Percentiles rank a stretch among this genome's conserved stretches.
Evolutionary conservation across 1,140 invertebrate species (phyloP).

Genomic region (Lepidostoma basale): DNA sequence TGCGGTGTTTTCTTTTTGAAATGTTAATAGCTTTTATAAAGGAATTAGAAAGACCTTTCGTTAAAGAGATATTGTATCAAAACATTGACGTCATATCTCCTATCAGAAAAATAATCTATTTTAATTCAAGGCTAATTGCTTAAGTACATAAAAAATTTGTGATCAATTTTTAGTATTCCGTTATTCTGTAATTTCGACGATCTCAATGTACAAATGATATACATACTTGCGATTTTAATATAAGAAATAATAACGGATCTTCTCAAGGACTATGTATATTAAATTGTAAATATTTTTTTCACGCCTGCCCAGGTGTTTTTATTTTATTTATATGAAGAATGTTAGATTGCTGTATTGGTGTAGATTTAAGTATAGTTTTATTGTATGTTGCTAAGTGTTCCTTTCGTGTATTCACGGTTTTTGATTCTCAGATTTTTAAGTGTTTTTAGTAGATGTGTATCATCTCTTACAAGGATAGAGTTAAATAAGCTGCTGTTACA

Average conservation of each 20-base stretch:
- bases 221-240: constrained; percentile 1
- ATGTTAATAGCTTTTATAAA: no score
- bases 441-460: neutral
- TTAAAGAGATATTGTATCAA: no score
- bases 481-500: neutral
- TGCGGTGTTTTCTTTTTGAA: no score
- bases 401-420: constrained; percentile 18
- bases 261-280: no score
- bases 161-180: no score
- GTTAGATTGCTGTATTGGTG: neutral
- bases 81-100: no score
- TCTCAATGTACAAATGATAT: constrained; percentile 21
- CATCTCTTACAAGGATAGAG: neutral
- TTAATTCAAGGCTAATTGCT: no score
- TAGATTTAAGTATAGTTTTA: neutral
- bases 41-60: no score
- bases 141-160: no score
- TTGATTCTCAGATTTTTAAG: constrained; percentile 22
- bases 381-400: constrained; percentile 11
- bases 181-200: constrained; percentile 15
- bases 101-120: no score
- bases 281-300: constrained; percentile 5
- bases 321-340: constrained; percentile 12
- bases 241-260: no score
- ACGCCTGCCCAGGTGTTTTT: neutral